A percentile compares a stretch with the other conserved stretches of the same genome.
Evolutionary conservation across 2,113 vertebrate species (phyloP).

Genomic region (Pelmatolapia mariae): DNA sequence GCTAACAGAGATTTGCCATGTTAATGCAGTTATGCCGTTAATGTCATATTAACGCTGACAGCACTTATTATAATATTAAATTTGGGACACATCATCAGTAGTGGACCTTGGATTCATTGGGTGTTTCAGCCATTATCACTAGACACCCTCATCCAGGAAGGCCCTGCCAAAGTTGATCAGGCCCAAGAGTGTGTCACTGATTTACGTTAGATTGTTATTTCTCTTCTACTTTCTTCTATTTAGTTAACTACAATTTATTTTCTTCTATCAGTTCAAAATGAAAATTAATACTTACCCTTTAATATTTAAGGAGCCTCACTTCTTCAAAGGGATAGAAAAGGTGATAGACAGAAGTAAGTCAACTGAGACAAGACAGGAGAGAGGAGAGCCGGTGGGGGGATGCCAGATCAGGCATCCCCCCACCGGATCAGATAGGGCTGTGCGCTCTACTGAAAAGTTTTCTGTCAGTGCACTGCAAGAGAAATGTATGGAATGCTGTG

Average conservation of each 20-base stretch:
- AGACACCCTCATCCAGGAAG: too few species aligned
- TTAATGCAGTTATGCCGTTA: too few species aligned
- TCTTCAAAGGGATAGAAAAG: neutral
- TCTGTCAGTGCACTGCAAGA: neutral
- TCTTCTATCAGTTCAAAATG: neutral
- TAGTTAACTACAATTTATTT: neutral
- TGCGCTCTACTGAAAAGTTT: fast-evolving
- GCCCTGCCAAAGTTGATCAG: too few species aligned
- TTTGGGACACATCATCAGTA: too few species aligned
- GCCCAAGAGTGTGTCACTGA: too few species aligned
- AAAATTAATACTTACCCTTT: neutral
- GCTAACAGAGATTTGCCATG: too few species aligned
- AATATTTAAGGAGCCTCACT: neutral
- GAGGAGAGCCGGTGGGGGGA: neutral
- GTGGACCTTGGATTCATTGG: too few species aligned
- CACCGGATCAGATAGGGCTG: neutral
- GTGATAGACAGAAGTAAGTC: neutral
- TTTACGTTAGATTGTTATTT: too few species aligned
- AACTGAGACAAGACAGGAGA: neutral
- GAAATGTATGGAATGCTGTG: neutral
- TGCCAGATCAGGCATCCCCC: neutral
- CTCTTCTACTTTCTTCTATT: neutral
- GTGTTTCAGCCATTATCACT: too few species aligned
- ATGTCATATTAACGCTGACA: too few species aligned
- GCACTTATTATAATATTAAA: too few species aligned